Evolutionary conservation across 2,113 vertebrate genomes (phyloP), one percentile per base, ranked within the genome.

Genomic region (Pollachius pollachius): DNA sequence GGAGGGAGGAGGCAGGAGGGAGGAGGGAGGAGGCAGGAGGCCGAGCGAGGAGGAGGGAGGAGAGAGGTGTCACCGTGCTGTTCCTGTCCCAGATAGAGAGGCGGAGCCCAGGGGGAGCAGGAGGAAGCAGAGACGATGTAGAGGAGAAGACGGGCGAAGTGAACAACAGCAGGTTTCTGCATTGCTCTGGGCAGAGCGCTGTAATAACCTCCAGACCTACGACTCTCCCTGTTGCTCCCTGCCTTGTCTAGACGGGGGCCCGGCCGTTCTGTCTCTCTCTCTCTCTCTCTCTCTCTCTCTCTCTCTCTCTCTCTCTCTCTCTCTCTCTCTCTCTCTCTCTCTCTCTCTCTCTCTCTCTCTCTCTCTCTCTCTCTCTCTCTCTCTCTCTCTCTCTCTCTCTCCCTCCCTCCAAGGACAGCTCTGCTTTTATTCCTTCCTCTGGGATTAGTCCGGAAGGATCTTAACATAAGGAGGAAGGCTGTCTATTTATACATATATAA

Each of bases 191-290:
- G 88, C 76, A 58, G 83, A 81, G 70, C 52, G 71, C 80, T 78
- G 30, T 91, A 90, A 92, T 90, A 85, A 89, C 84, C 92, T 90
- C 88, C 90, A 92, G 89, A 84, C 81, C 76, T 65, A 68, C 78
- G 62, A 75, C 75, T 71, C 62, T 64, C 64, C 74, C 67, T 25
- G 73, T 64, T 62, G 72, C 67, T 58, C 65, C 7, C 66, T 69
- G 17, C 19, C 16, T 61, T 25, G 77, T 86, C 85, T 78, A 82
- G 79, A 78, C 41, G 41, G 41, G 78, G 77, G 75, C 69, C 66
- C 72, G 75, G 65, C 70, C 16, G 2, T 8, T 52, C 15, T 52
- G 2, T 30, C 30, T 30, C 62, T 54, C 60, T 18, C 41, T n/a
- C 41, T 19, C 15, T 30, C 34, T 37, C 23, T 73, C 64, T 71